A percentile compares a stretch with the other conserved stretches of the same genome.
phyloP scores from a whole-genome alignment of 2,888 invertebrate genomes.

The Archips xylosteana region DNA sequence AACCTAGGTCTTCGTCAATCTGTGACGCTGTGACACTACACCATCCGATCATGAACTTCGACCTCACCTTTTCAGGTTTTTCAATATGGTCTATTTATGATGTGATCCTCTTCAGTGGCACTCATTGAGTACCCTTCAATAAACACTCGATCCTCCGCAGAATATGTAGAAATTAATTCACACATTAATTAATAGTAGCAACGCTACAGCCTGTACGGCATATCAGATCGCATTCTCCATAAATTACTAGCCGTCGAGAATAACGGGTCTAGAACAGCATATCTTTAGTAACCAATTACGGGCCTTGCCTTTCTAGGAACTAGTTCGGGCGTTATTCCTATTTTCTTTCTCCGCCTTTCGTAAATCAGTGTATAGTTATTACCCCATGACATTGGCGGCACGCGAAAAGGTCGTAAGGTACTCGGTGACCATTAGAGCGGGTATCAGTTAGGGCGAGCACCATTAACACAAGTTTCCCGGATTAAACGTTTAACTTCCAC shows the following conservation, averaged over 20 bases:
- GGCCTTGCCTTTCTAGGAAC: conserved; percentile 8
- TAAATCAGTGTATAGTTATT: conserved; percentile 37
- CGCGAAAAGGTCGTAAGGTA: conserved; percentile 45
- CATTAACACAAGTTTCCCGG: conserved; percentile 35
- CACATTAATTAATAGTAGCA: conserved; percentile 25
- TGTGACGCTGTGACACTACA: too few relatives aligned
- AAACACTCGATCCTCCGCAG: background rate
- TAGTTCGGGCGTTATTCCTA: conserved; percentile 11
- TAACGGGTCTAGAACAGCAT: background rate
- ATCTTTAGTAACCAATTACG: conserved; percentile 26
- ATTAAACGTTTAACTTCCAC: conserved; percentile 37
- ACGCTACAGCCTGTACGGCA: background rate
- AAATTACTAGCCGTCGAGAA: conserved; percentile 8
- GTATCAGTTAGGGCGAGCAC: conserved; percentile 15
- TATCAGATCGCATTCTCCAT: conserved; percentile 24
- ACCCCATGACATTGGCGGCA: conserved; percentile 41
- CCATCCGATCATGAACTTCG: too few relatives aligned
- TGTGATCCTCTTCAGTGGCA: too few relatives aligned
- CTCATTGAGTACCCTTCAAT: too few relatives aligned
- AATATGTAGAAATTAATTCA: conserved; percentile 23
- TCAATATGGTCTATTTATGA: too few relatives aligned
- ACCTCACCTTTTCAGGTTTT: too few relatives aligned
- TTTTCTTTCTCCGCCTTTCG: conserved; percentile 3
- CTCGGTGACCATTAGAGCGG: conserved; percentile 37
- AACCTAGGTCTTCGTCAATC: too few relatives aligned